Evolutionary conservation across 2,888 invertebrate species (phyloP).

Genomic region (Microdon myrmicae): DNA sequence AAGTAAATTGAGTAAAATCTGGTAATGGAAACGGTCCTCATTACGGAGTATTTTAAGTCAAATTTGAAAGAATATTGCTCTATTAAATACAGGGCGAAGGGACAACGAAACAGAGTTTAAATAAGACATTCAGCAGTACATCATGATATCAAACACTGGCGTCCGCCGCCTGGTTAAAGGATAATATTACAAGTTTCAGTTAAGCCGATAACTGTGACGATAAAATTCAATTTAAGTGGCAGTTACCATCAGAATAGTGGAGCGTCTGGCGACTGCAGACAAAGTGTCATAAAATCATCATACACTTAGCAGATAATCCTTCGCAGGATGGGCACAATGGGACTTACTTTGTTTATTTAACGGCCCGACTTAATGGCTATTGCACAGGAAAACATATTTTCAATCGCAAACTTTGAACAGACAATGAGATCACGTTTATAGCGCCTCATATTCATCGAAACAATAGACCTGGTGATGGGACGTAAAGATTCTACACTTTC

Average conservation of each 20-base stretch:
- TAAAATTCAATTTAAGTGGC: constrained; percentile 36
- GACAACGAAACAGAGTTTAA: no score
- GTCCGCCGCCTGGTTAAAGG: constrained; percentile 22
- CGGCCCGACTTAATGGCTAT: no score
- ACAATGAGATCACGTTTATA: no score
- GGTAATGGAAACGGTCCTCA: constrained; percentile 9
- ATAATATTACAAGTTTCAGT: constrained; percentile 14
- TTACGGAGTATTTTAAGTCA: constrained; percentile 18
- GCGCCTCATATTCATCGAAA: no score
- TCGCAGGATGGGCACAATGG: constrained; percentile 1
- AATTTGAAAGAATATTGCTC: constrained; percentile 37
- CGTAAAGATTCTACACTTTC: no score
- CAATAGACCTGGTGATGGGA: no score
- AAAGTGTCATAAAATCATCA: constrained; percentile 13
- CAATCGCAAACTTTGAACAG: no score
- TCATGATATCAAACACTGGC: constrained; percentile 24
- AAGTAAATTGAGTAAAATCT: constrained; percentile 45
- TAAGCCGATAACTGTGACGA: constrained; percentile 29
- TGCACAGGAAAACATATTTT: no score
- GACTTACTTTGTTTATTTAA: not conserved
- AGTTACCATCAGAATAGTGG: constrained; percentile 19
- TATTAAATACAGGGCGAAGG: no score
- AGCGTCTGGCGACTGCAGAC: constrained; percentile 28
- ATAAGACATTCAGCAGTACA: constrained; percentile 29
- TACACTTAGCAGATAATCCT: constrained; percentile 18